Base-by-base conservation (phyloP, 2,113 vertebrate species). In the Dasypus novemcinctus region DNA sequence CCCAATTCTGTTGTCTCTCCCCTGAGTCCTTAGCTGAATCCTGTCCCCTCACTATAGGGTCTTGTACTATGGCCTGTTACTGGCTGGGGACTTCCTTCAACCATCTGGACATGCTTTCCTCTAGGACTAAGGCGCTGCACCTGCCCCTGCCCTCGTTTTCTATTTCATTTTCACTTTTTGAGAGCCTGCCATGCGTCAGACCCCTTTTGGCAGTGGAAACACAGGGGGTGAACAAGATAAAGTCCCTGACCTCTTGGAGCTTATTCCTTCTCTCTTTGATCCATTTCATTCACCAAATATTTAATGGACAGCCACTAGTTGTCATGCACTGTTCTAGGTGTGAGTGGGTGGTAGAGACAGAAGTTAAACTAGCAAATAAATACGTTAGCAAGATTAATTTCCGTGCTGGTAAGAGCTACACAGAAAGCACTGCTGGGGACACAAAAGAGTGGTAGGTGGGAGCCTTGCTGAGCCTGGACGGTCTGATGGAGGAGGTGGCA, bases 291-390 rank as follows among this genome's bases (percentile, higher is more conserved):
- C 43, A 31, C 4, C 8, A 82, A 41, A 57, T 72, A 41, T 25
- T 66, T 69, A 68, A 29, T 38, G 38, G 23, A 21, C 49, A 29
- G 12, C 57, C 68, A 29, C n/a, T n/a, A 23, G 36, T 23, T 61
- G n/a, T 29, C 4, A 46, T 2, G 0, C 46, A 17, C 2, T 49
- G 10, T 5, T 54, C 1, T 21, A 38, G 64, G 33, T 14, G 33
- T 27, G 6, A 41, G 14, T 64, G 33, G 33, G 27, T 11, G 64
- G 49, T 23, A 10, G 25, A 18, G 17, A 33, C 52, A 36, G 18
- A 64, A 79, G 75, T 13, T 57, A 79, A 76, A 13, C 66, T 17
- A 71, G 27, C 36, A 29, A 33, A 41, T 52, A 43, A 54, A 5
- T 9, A 46, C 15, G 52, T n/a, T 4, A 23, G 29, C 49, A 38